A percentile compares a stretch with the other conserved stretches of the same genome.
phyloP scores from a whole-genome alignment of 1,140 invertebrate genomes.

The Penaeus japonicus region DNA sequence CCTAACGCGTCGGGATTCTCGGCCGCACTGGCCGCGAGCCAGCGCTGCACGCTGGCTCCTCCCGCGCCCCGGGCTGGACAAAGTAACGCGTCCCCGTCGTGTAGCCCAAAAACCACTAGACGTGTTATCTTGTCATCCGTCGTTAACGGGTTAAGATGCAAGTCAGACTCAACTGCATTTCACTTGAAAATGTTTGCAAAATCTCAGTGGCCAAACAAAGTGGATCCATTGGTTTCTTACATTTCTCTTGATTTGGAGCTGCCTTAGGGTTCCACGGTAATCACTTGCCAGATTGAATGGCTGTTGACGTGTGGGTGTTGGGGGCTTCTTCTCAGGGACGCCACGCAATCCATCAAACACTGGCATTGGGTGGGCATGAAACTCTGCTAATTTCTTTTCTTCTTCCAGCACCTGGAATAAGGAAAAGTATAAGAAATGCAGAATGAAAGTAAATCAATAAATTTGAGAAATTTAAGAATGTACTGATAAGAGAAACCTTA shows the following conservation, averaged over 20 bases:
- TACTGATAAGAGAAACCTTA: too few species aligned
- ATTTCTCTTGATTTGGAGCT: conserved; percentile 58
- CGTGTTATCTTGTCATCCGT: too few species aligned
- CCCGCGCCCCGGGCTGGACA: too few species aligned
- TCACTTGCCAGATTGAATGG: conserved; percentile 65
- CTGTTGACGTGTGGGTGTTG: conserved; percentile 62
- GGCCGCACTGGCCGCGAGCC: too few species aligned
- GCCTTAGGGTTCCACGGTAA: conserved; percentile 61
- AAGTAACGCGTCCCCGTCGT: too few species aligned
- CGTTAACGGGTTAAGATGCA: too few species aligned
- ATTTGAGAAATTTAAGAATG: not conserved
- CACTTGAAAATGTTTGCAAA: too few species aligned
- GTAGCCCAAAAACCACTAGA: too few species aligned
- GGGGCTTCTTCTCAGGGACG: conserved; percentile 63
- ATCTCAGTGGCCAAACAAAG: not conserved
- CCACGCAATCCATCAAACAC: conserved; percentile 58
- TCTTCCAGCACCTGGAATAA: conserved; percentile 63
- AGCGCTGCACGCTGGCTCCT: too few species aligned
- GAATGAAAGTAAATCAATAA: not conserved
- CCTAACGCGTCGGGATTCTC: too few species aligned
- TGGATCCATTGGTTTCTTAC: not conserved
- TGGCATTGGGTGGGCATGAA: conserved; percentile 68
- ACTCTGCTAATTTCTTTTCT: conserved; percentile 64
- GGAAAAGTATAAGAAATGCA: too few species aligned
- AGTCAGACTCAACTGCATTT: too few species aligned